phyloP scores from a whole-genome alignment of 2,888 invertebrate species.

The Keiferia lycopersicella region DNA sequence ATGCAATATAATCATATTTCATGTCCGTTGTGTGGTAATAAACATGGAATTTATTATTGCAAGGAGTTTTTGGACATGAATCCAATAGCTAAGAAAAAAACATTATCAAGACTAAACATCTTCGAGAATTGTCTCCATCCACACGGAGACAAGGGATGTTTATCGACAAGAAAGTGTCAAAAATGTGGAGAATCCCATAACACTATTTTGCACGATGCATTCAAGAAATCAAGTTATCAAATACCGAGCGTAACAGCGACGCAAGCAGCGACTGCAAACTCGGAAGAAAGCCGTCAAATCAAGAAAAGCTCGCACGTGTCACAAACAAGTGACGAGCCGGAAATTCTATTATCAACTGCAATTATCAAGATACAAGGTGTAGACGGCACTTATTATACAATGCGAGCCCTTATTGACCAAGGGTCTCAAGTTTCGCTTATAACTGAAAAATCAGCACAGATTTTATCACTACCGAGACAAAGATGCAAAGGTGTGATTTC shows the following conservation, averaged over 20 bases:
- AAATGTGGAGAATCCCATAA: slow-evolving; percentile 18
- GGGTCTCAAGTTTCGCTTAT: slow-evolving; percentile 24
- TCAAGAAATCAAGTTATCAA: background rate
- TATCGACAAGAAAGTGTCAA: slow-evolving; percentile 18
- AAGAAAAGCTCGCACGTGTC: slow-evolving; percentile 4
- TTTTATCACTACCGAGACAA: slow-evolving; percentile 13
- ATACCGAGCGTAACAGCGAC: background rate
- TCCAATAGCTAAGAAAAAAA: background rate
- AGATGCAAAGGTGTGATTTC: slow-evolving; percentile 61
- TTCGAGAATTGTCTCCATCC: slow-evolving; percentile 10
- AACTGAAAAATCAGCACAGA: slow-evolving; percentile 24
- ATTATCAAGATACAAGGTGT: slow-evolving; percentile 17
- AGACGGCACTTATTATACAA: slow-evolving; percentile 17
- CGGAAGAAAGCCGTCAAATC: background rate
- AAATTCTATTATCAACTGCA: slow-evolving; percentile 28
- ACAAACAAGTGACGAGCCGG: slow-evolving; percentile 10
- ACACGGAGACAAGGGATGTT: slow-evolving; percentile 17
- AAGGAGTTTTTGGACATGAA: slow-evolving; percentile 17
- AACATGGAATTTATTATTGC: slow-evolving; percentile 24
- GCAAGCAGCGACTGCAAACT: background rate
- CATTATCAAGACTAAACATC: background rate
- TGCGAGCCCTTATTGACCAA: slow-evolving; percentile 28
- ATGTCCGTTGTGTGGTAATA: slow-evolving; percentile 13
- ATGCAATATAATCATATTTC: background rate
- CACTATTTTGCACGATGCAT: slow-evolving; percentile 19